These are phyloP conservation scores for Leontopithecus rosalia DNA, from an alignment of 2,797 vertebrate species.

Conservation along the genomic window DNA sequence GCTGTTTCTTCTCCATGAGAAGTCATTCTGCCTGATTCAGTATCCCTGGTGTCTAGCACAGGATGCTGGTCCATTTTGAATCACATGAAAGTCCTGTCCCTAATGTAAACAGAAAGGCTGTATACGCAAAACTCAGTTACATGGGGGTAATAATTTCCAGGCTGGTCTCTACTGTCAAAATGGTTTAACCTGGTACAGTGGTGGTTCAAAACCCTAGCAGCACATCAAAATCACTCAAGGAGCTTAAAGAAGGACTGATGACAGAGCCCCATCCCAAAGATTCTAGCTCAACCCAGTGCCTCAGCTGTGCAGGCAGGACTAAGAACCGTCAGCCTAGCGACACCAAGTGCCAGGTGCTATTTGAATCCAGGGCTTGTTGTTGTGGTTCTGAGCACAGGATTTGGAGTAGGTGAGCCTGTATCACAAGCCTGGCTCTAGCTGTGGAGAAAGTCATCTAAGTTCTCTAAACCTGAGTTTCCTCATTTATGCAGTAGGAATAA, in stretches of 20 bases:
- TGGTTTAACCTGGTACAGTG: background rate
- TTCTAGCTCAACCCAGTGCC: background rate
- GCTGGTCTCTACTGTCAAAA: background rate
- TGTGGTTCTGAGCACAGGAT: background rate
- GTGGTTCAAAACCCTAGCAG: background rate
- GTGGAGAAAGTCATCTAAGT: background rate
- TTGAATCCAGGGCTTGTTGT: background rate
- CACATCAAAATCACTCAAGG: background rate
- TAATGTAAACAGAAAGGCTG: background rate
- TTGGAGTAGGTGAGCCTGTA: background rate
- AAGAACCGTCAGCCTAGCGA: background rate
- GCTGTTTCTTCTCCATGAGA: background rate
- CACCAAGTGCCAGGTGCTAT: no score
- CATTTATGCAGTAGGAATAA: background rate
- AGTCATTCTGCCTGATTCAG: background rate
- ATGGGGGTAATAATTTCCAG: background rate
- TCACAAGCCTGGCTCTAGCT: background rate
- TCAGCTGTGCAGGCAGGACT: background rate
- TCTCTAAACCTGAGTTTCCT: background rate
- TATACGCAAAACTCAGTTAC: background rate
- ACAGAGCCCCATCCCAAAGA: background rate
- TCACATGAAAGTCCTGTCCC: background rate
- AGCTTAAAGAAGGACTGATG: background rate
- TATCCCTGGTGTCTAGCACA: background rate
- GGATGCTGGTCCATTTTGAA: background rate